phyloP scores from a whole-genome alignment of 2,113 vertebrate species.

The Megaleporinus macrocephalus region DNA sequence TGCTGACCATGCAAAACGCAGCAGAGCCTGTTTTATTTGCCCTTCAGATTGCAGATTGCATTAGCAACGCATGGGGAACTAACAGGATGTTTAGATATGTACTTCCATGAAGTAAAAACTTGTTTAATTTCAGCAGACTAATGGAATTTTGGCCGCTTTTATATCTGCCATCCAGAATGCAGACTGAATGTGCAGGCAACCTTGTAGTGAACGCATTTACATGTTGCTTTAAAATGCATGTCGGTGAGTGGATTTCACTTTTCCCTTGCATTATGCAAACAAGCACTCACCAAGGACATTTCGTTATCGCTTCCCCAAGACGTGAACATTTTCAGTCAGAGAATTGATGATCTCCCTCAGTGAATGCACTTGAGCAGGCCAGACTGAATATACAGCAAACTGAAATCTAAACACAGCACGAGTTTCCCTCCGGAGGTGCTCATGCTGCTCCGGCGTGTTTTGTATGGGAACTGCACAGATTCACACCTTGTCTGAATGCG shows the following conservation, averaged over 20 bases:
- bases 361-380: constrained; percentile 16
- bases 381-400: constrained; percentile 29
- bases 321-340: neutral
- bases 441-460: constrained; percentile 17
- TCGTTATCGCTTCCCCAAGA: constrained; percentile 21
- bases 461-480: neutral
- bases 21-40: neutral
- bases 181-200: constrained; percentile 28
- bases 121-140: neutral
- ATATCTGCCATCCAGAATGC: constrained; percentile 28
- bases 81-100: neutral
- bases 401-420: constrained; percentile 47
- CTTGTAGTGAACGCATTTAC: constrained; percentile 16
- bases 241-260: constrained; percentile 9
- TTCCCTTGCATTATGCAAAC: constrained; percentile 28
- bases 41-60: neutral
- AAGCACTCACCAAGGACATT: constrained; percentile 38
- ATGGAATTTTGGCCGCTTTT: constrained; percentile 28
- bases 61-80: neutral
- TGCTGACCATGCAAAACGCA: constrained; percentile 3
- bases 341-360: constrained; percentile 25
- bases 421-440: constrained; percentile 9
- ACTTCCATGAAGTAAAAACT: neutral
- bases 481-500: neutral
- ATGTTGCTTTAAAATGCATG: constrained; percentile 33